These are phyloP conservation scores for Stenolophus ochropezus DNA, from an alignment of 2,888 invertebrate species.

Conservation along the genomic window DNA sequence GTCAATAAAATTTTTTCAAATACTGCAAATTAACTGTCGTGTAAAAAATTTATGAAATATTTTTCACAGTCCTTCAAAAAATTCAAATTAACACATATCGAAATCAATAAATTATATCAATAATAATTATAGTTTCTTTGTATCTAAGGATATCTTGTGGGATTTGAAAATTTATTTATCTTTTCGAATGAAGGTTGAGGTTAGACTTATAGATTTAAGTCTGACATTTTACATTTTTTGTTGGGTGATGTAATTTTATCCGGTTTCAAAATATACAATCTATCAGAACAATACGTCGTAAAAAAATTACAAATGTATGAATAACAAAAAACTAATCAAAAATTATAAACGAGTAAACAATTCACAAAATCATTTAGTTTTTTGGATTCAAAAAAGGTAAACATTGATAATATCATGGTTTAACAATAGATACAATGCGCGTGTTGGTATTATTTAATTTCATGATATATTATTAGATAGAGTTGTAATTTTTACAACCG, in stretches of 20 bases:
- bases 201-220: neutral
- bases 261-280: neutral
- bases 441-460: no score
- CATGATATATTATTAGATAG: no score
- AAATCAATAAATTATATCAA: no score
- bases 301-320: neutral
- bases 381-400: neutral
- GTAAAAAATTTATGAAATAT: no score
- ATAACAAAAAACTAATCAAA: constrained; percentile 16
- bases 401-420: neutral
- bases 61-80: no score
- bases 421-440: neutral
- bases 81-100: no score
- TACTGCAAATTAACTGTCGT: no score
- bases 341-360: neutral
- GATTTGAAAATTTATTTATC: neutral
- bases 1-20: no score
- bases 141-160: no score
- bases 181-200: neutral
- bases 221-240: neutral
- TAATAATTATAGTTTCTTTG: no score
- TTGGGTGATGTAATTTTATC: neutral
- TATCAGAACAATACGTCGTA: neutral
- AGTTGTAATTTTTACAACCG: no score
- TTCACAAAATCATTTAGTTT: neutral